Evolutionary conservation across 2,888 invertebrate genomes (phyloP).

Genomic region (Zeuzera pyrina): DNA sequence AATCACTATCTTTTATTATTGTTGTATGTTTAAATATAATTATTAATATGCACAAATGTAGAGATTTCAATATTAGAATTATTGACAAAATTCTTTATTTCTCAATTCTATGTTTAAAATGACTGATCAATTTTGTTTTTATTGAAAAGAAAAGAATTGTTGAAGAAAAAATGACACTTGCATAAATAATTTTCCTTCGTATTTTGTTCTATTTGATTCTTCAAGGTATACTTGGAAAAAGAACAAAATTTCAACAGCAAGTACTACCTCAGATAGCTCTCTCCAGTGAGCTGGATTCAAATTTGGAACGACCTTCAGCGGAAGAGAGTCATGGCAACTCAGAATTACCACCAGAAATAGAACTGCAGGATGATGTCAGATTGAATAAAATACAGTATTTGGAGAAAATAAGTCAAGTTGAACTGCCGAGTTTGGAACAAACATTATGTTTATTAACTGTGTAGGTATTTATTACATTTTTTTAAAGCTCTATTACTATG

Average conservation of each 20-base stretch:
- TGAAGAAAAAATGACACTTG: too few relatives aligned
- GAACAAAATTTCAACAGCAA: slow-evolving; percentile 91
- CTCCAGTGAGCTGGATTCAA: slow-evolving; percentile 68
- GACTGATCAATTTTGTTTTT: too few relatives aligned
- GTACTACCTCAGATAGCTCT: slow-evolving; percentile 88
- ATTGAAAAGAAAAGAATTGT: too few relatives aligned
- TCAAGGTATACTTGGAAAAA: slow-evolving; percentile 85
- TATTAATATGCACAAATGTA: too few relatives aligned
- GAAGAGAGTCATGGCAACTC: slow-evolving; percentile 62
- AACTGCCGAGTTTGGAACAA: slow-evolving; percentile 82
- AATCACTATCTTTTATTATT: too few relatives aligned
- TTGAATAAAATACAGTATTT: slow-evolving; percentile 84
- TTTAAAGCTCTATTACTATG: neutral
- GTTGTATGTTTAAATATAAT: too few relatives aligned
- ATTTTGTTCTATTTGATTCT: neutral
- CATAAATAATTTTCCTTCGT: too few relatives aligned
- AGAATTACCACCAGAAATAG: slow-evolving; percentile 76
- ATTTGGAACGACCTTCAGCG: slow-evolving; percentile 50
- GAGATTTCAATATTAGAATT: too few relatives aligned
- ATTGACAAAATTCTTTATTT: too few relatives aligned
- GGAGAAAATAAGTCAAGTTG: slow-evolving; percentile 61
- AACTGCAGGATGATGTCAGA: slow-evolving; percentile 89
- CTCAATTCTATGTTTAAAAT: too few relatives aligned
- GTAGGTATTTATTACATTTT: slow-evolving; percentile 64
- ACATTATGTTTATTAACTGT: slow-evolving; percentile 84